Conservation (phyloP, 2,113 vertebrate genomes). For the Maylandia zebra region DNA sequence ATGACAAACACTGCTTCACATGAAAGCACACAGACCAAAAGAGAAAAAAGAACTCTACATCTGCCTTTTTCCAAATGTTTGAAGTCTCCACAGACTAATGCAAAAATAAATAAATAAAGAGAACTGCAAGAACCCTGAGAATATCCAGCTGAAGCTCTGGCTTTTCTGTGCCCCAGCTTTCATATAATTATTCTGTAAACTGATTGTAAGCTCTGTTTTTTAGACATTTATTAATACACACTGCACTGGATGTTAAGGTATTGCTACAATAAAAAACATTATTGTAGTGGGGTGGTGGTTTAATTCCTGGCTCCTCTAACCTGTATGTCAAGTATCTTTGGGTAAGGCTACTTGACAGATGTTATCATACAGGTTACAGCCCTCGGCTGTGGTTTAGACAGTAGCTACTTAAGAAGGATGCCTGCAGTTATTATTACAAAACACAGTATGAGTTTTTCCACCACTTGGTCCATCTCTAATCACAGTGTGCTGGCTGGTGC, state of each 20-base stretch:
- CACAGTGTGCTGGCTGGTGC: not conserved
- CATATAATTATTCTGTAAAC: not conserved
- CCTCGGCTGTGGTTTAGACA: not conserved
- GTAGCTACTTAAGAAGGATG: not conserved
- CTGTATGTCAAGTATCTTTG: not conserved
- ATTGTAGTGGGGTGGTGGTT: not conserved
- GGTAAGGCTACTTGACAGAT: not conserved
- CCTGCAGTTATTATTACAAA: not conserved
- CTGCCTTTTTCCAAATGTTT: conserved; percentile 20
- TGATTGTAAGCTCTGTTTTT: not conserved
- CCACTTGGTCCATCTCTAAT: not conserved
- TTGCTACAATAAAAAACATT: not conserved
- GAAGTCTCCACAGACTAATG: conserved; percentile 8
- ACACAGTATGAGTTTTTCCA: not conserved
- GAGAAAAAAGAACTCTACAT: not conserved
- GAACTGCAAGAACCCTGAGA: not conserved
- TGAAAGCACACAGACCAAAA: not conserved
- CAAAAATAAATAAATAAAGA: not conserved
- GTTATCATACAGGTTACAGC: not conserved
- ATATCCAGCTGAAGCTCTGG: not conserved
- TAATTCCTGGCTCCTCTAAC: not conserved
- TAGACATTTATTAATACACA: not conserved
- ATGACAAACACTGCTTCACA: not conserved
- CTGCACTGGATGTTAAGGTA: not conserved
- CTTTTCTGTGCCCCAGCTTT: not conserved